Percentiles rank a stretch among this genome's conserved stretches.
These are phyloP conservation scores for Eupithecia centaureata DNA, from an alignment of 2,888 invertebrate genomes.

Conservation along the genomic window DNA sequence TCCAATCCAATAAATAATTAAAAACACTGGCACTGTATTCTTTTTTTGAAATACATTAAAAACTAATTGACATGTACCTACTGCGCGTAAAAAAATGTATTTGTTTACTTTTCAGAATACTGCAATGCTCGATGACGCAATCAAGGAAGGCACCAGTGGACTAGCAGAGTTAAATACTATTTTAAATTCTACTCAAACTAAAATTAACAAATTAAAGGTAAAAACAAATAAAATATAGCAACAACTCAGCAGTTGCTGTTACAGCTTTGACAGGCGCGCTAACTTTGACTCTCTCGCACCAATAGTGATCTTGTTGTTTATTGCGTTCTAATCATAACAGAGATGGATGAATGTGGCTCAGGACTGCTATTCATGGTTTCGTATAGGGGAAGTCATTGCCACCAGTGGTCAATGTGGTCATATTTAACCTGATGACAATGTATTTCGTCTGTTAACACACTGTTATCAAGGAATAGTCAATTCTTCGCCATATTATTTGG, in stretches of 20 bases:
- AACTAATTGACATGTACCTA: not conserved
- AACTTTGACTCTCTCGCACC: not conserved
- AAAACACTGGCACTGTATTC: not conserved
- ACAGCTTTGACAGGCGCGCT: constrained; percentile 10
- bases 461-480: too few species aligned
- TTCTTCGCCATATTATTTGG: not conserved
- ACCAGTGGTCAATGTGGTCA: not conserved
- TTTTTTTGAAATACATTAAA: not conserved
- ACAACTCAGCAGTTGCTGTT: constrained; percentile 3
- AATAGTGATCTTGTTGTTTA: not conserved
- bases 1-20: not conserved
- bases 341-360: not conserved
- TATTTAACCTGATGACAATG: not conserved
- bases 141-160: constrained; percentile 88
- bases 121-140: constrained; percentile 83
- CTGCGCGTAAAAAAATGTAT: not conserved
- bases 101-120: constrained; percentile 64
- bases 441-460: not conserved
- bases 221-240: constrained; percentile 7
- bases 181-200: constrained; percentile 91
- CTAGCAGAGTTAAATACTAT: constrained; percentile 92
- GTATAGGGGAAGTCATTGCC: too few species aligned
- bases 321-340: not conserved
- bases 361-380: not conserved
- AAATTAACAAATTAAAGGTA: constrained; percentile 93